Percentiles rank a stretch among this genome's conserved stretches.
These are phyloP conservation scores for Asobara japonica DNA, from an alignment of 1,140 invertebrate species.

Conservation along the genomic window DNA sequence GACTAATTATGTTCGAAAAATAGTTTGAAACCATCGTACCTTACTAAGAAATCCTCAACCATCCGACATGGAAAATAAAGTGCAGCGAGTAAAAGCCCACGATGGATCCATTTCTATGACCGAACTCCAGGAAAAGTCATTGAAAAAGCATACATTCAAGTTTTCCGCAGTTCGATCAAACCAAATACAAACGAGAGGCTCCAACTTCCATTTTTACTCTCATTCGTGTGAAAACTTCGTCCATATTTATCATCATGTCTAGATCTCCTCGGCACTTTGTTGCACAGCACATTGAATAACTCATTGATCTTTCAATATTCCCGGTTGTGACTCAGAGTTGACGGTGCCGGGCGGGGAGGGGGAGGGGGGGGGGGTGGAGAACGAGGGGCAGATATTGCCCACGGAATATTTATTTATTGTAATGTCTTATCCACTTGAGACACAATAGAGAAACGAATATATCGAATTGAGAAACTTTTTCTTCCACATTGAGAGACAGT, in stretches of 20 bases:
- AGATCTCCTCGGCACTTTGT: conserved; percentile 20
- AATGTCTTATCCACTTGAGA: conserved; percentile 26
- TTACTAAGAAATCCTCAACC: too few species aligned
- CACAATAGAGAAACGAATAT: conserved; percentile 19
- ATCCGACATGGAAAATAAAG: too few species aligned
- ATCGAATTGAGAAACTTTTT: conserved; percentile 4
- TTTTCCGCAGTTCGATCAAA: background rate
- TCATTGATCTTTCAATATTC: conserved; percentile 30
- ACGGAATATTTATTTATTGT: conserved; percentile 29
- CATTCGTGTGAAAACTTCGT: conserved; percentile 9
- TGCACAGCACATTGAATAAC: conserved; percentile 21
- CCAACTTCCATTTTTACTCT: background rate
- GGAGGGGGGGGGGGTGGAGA: background rate
- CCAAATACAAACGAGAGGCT: too few species aligned
- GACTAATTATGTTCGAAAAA: too few species aligned
- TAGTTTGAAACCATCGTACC: too few species aligned
- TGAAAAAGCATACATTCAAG: conserved; percentile 27
- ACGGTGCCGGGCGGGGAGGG: background rate
- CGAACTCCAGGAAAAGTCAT: conserved; percentile 22
- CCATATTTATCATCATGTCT: conserved; percentile 2
- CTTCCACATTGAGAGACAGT: background rate
- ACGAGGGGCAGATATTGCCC: conserved; percentile 22
- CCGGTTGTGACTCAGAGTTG: background rate
- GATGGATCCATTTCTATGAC: too few species aligned
- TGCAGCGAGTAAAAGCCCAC: too few species aligned